phyloP scores from a whole-genome alignment of 2,888 invertebrate species.

The Urechis unicinctus region DNA sequence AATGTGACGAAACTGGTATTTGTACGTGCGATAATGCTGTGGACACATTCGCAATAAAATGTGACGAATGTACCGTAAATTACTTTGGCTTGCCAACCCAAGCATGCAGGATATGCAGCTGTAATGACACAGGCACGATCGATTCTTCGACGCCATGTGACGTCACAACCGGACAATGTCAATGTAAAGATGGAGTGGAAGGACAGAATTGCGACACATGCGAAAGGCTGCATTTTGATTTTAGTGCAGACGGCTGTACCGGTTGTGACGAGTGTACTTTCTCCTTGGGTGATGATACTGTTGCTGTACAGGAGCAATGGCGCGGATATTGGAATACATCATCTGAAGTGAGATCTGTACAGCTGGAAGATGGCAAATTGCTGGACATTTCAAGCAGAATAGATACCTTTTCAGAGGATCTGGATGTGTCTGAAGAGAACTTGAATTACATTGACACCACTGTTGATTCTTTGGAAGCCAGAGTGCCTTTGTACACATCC shows the following conservation, averaged over 20 bases:
- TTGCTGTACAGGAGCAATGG: slow-evolving; percentile 12
- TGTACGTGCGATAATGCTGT: slow-evolving; percentile 25
- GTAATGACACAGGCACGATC: slow-evolving; percentile 60
- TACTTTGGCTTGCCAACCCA: slow-evolving; percentile 28
- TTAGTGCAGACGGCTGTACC: slow-evolving; percentile 24
- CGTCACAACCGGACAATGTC: slow-evolving; percentile 25
- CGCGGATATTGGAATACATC: slow-evolving; percentile 13
- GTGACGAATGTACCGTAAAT: slow-evolving; percentile 23
- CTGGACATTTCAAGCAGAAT: slow-evolving; percentile 14
- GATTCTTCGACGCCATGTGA: slow-evolving; percentile 30
- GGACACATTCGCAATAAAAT: slow-evolving; percentile 16
- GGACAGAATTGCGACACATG: slow-evolving; percentile 29
- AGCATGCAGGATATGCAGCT: slow-evolving; percentile 51
- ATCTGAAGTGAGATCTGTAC: slow-evolving; percentile 14
- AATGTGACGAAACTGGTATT: slow-evolving; percentile 25
- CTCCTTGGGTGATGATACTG: slow-evolving; percentile 27
- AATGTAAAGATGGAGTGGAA: slow-evolving; percentile 39
- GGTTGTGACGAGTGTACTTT: slow-evolving; percentile 26
- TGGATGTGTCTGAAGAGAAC: slow-evolving; percentile 17
- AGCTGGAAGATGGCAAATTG: slow-evolving; percentile 19
- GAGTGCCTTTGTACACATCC: neutral
- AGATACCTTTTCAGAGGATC: slow-evolving; percentile 7
- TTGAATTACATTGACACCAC: slow-evolving; percentile 2
- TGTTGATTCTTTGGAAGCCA: neutral
- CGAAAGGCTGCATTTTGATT: slow-evolving; percentile 23